Conservation (phyloP, 1,140 invertebrate genomes). For the Coboldia fuscipes region DNA sequence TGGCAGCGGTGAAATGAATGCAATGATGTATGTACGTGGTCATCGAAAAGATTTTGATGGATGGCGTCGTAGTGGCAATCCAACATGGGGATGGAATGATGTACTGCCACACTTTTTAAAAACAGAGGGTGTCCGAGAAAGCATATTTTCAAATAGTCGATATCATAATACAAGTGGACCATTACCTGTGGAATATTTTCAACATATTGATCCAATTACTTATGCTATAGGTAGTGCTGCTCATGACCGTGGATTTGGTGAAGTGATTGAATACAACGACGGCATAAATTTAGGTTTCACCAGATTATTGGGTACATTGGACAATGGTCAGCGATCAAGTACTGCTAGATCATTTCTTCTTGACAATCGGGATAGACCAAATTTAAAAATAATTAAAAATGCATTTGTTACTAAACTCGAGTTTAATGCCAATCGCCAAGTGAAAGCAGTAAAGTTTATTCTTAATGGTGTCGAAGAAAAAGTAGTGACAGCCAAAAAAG, state of each 20-base stretch:
- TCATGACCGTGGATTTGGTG: conserved; percentile 11
- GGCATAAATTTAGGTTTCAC: conserved; percentile 24
- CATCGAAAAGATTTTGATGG: conserved; percentile 17
- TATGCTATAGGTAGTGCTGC: conserved; percentile 5
- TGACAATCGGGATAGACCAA: conserved; percentile 22
- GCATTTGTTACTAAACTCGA: conserved; percentile 23
- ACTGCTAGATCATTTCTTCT: conserved; percentile 24
- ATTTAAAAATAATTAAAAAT: conserved; percentile 16
- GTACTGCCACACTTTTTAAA: conserved; percentile 3
- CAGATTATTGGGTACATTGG: conserved; percentile 24
- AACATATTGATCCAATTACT: neutral
- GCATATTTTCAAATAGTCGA: conserved; percentile 20
- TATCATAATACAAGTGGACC: neutral
- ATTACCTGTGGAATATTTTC: neutral
- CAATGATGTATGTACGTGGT: conserved; percentile 25
- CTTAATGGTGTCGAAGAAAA: conserved; percentile 15
- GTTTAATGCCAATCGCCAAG: conserved; percentile 11
- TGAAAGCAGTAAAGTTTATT: conserved; percentile 13
- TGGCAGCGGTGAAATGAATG: conserved; percentile 53
- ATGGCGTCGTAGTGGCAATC: conserved; percentile 36
- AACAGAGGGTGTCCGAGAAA: conserved; percentile 24
- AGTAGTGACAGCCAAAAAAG: conserved; percentile 43
- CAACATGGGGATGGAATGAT: conserved; percentile 3
- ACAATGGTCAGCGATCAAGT: conserved; percentile 34
- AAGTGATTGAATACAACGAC: conserved; percentile 23